Evolutionary conservation across 2,113 vertebrate species (phyloP), one percentile per base, ranked within the genome.

Genomic region (Rhodinocichla rosea): DNA sequence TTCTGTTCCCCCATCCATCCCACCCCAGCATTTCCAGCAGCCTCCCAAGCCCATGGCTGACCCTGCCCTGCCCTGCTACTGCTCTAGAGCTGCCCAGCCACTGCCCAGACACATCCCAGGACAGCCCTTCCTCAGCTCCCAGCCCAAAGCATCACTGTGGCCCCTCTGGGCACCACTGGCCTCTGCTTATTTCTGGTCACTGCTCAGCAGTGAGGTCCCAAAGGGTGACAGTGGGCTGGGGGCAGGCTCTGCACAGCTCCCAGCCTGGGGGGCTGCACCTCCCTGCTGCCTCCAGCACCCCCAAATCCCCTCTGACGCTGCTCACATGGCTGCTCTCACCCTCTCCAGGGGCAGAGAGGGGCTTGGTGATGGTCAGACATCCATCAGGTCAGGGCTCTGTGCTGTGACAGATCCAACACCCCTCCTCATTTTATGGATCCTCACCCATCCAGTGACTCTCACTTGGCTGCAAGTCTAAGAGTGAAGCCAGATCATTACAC

Each of bases 191-290:
- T 68, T 42, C 49, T 64, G 59, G 26, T 32, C 53, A 11, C 42
- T 63, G 16, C 17, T 78, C 19, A 55, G 65, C 82, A 83, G 0
- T 7, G 32, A 70, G 28, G 60, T 19, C 24, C 18, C 39, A 28
- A 33, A 40, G 40, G 18, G 39, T 16, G 82, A 21, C 11, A 22
- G 39, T 0, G 0, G n/a, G 47, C 30, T 40, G 11, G 37, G 30
- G 33, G 6, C n/a, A 52, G 50, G 62, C 26, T 55, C 56, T 65
- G 77, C 68, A 50, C 84, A 55, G 79, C 52, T 60, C 9, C 73
- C 26, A 32, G 17, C 55, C 50, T 20, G 21, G 30, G 50, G n/a
- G 40, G 15, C 70, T 90, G 68, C 37, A 42, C 32, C 83, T 67
- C 52, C 9, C 5, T 71, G 45, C 68, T 57, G 37, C 47, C 15